A percentile compares a stretch with the other conserved stretches of the same genome.
Evolutionary conservation across 2,113 vertebrate genomes (phyloP).

Genomic region (Empidonax alnorum): DNA sequence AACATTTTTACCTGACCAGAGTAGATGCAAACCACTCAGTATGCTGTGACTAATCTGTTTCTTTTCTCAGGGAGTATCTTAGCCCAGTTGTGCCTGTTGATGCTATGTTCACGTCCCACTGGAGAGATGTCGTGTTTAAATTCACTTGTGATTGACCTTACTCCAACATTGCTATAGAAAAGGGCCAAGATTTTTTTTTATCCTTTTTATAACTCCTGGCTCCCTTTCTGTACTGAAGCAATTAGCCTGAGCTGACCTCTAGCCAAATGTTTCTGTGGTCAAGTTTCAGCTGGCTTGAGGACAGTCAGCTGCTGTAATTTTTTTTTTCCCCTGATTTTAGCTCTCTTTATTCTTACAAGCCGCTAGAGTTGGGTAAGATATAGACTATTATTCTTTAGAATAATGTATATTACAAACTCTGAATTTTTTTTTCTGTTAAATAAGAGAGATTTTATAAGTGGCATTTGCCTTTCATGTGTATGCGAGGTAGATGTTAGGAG

Average conservation of each 20-base stretch:
- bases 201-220: constrained; percentile 66
- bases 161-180: constrained; percentile 2
- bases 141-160: constrained; percentile 49
- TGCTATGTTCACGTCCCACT: not conserved
- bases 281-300: not conserved
- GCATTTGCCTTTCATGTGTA: not conserved
- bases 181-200: constrained; percentile 38
- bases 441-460: not conserved
- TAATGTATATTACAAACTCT: not conserved
- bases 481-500: not conserved
- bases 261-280: constrained; percentile 31
- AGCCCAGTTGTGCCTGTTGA: not conserved
- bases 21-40: not conserved
- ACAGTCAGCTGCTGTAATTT: constrained; percentile 27
- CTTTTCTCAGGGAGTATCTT: not conserved
- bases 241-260: constrained; percentile 42
- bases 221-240: constrained; percentile 16
- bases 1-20: not conserved
- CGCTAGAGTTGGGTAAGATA: not conserved
- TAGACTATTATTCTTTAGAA: not conserved
- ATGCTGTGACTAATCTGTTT: not conserved
- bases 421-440: not conserved
- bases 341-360: not conserved
- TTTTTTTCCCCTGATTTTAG: constrained; percentile 13
- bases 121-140: constrained; percentile 25